These are phyloP conservation scores for Mixornis gularis DNA, from an alignment of 2,113 vertebrate species.

Conservation along the genomic window DNA sequence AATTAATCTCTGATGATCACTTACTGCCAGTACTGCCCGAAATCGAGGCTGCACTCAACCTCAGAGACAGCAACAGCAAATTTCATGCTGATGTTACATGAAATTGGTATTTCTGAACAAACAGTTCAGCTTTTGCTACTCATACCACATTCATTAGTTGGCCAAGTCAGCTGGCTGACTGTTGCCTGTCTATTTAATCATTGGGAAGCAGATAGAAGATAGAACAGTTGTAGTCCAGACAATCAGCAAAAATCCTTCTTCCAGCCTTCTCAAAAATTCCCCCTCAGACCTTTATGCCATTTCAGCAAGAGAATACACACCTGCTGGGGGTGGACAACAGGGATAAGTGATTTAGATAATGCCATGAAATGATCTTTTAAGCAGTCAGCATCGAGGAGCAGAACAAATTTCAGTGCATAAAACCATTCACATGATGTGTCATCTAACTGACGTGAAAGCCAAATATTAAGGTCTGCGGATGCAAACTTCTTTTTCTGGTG, in stretches of 20 bases:
- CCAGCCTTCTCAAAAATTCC: background rate
- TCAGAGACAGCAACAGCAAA: background rate
- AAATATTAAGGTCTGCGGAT: background rate
- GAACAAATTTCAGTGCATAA: background rate
- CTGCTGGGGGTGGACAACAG: background rate
- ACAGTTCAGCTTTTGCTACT: background rate
- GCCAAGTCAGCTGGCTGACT: background rate
- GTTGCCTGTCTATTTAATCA: background rate
- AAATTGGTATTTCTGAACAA: background rate
- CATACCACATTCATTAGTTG: background rate
- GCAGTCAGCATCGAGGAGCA: background rate
- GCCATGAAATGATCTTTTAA: background rate
- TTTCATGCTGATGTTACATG: background rate
- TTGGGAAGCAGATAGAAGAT: rapidly evolving
- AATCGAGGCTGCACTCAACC: background rate
- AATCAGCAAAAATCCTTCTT: background rate
- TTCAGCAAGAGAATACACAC: background rate
- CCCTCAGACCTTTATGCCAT: background rate
- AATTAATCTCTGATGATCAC: background rate
- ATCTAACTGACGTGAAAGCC: background rate
- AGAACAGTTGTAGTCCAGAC: background rate
- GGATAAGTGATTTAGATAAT: background rate
- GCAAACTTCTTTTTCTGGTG: background rate
- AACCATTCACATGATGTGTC: rapidly evolving
- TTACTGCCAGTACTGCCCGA: background rate